Conservation (phyloP, 2,888 invertebrate species). For the Epinotia ramella region DNA sequence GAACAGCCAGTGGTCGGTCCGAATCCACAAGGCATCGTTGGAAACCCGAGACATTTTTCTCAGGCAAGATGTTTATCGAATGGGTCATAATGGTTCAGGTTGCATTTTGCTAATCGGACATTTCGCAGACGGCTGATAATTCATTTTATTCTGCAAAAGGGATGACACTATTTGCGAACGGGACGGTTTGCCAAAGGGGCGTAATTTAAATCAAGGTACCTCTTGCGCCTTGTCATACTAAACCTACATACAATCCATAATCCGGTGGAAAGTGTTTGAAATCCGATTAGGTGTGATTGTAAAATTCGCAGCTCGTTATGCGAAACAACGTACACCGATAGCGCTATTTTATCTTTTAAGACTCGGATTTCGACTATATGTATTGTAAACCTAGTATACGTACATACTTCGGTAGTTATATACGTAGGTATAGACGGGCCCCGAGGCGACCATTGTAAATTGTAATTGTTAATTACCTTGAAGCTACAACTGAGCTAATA, state of each 20-base stretch:
- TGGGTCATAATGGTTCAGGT: no score
- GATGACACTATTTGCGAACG: neutral
- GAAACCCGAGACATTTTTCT: no score
- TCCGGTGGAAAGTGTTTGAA: conserved; percentile 14
- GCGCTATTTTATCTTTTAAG: conserved; percentile 1
- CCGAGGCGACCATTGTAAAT: neutral
- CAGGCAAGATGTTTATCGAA: no score
- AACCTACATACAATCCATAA: neutral
- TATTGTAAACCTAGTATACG: neutral
- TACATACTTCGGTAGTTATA: neutral
- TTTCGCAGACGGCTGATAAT: no score
- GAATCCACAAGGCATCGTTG: no score
- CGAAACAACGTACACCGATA: conserved; percentile 22
- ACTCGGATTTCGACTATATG: neutral
- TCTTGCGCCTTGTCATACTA: neutral
- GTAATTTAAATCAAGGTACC: neutral
- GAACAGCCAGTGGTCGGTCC: no score
- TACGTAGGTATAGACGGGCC: neutral
- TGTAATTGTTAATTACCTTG: neutral
- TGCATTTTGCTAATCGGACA: no score
- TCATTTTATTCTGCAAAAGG: no score
- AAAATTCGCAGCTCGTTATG: conserved; percentile 20
- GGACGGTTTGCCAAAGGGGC: neutral
- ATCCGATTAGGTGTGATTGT: conserved; percentile 14
- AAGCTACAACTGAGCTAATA: conserved; percentile 8